These are phyloP conservation scores for Brachypodius melanocephalos DNA, from an alignment of 2,113 vertebrate species.

Conservation along the genomic window DNA sequence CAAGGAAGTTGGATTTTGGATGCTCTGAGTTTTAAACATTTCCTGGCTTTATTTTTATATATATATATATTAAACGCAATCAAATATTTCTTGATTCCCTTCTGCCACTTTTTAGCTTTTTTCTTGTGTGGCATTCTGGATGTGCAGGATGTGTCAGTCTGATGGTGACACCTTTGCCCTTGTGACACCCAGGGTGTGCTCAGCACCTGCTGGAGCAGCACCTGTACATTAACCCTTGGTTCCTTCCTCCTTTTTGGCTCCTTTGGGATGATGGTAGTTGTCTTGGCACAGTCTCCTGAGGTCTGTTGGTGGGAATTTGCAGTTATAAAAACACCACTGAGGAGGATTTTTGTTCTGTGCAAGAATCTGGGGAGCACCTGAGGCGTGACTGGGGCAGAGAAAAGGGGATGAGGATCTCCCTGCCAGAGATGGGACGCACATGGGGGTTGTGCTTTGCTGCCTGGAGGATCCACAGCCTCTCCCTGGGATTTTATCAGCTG, in stretches of 20 bases:
- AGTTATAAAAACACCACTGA: not conserved
- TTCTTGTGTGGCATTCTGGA: accelerated
- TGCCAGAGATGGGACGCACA: not conserved
- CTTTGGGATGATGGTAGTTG: not conserved
- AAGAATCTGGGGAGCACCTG: no score
- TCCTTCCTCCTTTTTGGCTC: not conserved
- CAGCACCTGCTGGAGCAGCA: not conserved
- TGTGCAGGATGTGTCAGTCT: not conserved
- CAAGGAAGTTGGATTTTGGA: not conserved
- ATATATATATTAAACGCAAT: not conserved
- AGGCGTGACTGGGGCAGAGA: not conserved
- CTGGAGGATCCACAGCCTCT: not conserved
- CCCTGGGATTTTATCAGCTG: not conserved
- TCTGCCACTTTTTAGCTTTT: not conserved
- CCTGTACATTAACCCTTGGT: not conserved
- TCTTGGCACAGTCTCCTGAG: not conserved
- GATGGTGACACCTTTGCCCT: not conserved
- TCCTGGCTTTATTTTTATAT: not conserved
- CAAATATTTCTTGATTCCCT: not conserved
- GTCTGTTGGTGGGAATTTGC: not conserved
- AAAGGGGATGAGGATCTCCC: not conserved
- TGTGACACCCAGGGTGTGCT: not conserved
- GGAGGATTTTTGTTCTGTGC: not conserved
- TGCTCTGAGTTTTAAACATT: not conserved
- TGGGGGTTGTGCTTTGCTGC: not conserved